These are phyloP conservation scores for Urocolius indicus DNA, from an alignment of 2,113 vertebrate species.

Conservation along the genomic window DNA sequence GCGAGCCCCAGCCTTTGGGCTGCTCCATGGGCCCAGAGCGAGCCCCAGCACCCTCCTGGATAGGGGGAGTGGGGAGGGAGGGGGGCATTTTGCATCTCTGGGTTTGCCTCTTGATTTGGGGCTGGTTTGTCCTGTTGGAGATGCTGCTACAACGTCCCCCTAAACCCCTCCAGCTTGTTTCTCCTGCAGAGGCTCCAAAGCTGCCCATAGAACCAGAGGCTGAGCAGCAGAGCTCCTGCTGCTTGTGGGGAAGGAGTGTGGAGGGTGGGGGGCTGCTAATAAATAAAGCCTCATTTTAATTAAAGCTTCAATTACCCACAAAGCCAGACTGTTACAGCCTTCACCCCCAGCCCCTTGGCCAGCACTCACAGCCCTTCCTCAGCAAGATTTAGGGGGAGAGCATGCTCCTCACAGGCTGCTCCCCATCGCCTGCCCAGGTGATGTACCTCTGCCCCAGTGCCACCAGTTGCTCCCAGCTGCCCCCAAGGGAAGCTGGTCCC, in stretches of 20 bases:
- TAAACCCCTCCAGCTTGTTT: not conserved
- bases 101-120: not conserved
- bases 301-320: not conserved
- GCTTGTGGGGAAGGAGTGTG: not conserved
- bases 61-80: fast-evolving
- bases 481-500: not conserved
- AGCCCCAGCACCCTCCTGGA: fast-evolving
- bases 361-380: not conserved
- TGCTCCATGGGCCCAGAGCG: not conserved
- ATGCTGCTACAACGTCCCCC: not conserved
- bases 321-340: not conserved
- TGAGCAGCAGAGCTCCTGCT: fast-evolving
- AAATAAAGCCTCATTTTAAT: not conserved
- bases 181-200: fast-evolving
- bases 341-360: not conserved
- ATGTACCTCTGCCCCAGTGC: not conserved
- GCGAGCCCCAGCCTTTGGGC: fast-evolving
- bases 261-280: not conserved
- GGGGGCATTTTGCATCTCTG: not conserved
- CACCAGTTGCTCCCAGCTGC: not conserved
- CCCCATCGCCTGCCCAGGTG: fast-evolving
- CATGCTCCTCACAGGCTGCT: not conserved
- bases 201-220: not conserved
- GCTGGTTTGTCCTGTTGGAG: not conserved
- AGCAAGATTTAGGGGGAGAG: not conserved